These are phyloP conservation scores for Lordiphosa stackelbergi DNA, from an alignment of 1,140 invertebrate genomes.

Conservation along the genomic window DNA sequence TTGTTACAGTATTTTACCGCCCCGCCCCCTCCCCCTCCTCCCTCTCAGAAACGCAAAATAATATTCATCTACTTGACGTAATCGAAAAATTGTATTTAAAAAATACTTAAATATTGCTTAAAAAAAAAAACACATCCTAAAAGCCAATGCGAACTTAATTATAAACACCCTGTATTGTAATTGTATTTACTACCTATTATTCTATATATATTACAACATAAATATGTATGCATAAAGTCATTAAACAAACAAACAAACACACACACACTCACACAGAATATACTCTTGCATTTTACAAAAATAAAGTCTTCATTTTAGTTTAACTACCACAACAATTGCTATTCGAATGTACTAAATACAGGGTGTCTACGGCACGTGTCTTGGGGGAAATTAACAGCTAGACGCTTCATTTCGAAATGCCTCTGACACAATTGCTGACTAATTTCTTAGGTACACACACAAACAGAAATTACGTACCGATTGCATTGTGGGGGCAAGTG, in stretches of 20 bases:
- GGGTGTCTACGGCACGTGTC: conserved; percentile 58
- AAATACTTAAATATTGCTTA: conserved; percentile 70
- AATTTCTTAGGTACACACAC: conserved; percentile 35
- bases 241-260: conserved; percentile 42
- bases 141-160: conserved; percentile 39
- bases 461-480: background rate
- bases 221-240: conserved; percentile 26
- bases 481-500: too few species aligned
- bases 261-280: conserved; percentile 55
- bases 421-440: conserved; percentile 27
- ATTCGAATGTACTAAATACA: conserved; percentile 37
- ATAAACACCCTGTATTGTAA: conserved; percentile 61
- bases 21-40: background rate
- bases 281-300: conserved; percentile 75
- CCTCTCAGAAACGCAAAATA: too few species aligned
- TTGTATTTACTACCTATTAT: conserved; percentile 70
- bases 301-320: conserved; percentile 77
- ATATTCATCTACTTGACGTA: conserved; percentile 1
- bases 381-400: conserved; percentile 38
- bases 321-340: conserved; percentile 42
- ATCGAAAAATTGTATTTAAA: conserved; percentile 65
- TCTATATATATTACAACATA: conserved; percentile 30
- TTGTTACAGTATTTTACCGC: conserved; percentile 66
- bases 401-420: conserved; percentile 55
- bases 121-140: conserved; percentile 56